Conservation (phyloP, 1,140 invertebrate genomes). For the Drosophila lacertosa region DNA sequence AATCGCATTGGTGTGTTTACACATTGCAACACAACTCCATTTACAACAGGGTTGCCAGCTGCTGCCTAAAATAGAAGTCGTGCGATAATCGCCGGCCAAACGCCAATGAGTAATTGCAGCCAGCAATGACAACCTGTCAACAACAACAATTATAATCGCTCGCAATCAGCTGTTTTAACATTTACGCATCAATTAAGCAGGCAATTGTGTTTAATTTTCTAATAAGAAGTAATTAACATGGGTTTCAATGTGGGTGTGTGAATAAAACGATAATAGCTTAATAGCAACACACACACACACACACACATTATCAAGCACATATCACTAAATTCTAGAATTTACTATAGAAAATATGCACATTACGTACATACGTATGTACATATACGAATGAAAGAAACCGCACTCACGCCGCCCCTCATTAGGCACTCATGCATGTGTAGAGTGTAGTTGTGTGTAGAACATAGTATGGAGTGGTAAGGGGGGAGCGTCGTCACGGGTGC, state of each 20-base stretch:
- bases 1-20: conserved; percentile 20
- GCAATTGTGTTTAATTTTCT: conserved; percentile 30
- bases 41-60: conserved; percentile 38
- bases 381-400: conserved; percentile 3
- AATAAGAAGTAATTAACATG: conserved; percentile 32
- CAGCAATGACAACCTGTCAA: conserved; percentile 19
- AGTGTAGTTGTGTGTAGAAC: too few species aligned
- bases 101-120: conserved; percentile 19
- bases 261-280: conserved; percentile 30
- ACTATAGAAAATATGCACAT: conserved; percentile 6
- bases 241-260: neutral
- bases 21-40: conserved; percentile 33
- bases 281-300: conserved; percentile 10
- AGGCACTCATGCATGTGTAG: conserved; percentile 19
- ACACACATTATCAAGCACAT: neutral
- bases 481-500: conserved; percentile 41
- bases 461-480: neutral
- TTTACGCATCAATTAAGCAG: conserved; percentile 31
- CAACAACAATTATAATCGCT: conserved; percentile 5
- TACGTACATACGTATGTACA: neutral
- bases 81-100: conserved; percentile 23
- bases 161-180: conserved; percentile 21
- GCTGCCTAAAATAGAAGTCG: conserved; percentile 41
- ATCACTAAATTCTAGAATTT: neutral
- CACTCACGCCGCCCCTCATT: conserved; percentile 15